phyloP scores from a whole-genome alignment of 2,888 invertebrate species.

The Thera britannica region DNA sequence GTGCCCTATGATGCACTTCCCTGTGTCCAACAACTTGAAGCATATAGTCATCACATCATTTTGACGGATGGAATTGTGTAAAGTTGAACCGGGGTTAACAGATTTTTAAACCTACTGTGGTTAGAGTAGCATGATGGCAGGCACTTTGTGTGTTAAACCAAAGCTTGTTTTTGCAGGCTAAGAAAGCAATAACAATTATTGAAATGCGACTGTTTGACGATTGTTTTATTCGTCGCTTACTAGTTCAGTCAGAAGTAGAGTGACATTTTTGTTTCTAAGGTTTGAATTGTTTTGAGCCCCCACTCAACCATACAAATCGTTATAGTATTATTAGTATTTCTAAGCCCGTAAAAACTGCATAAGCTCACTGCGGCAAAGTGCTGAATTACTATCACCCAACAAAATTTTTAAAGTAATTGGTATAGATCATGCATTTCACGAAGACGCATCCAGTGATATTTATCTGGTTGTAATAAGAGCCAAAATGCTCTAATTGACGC shows the following conservation, averaged over 20 bases:
- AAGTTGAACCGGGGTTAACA: not conserved
- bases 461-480: no score
- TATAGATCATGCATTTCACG: no score
- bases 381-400: not conserved
- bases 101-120: not conserved
- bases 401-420: no score
- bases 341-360: not conserved
- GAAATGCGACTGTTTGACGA: not conserved
- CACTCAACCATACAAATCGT: no score
- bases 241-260: no score
- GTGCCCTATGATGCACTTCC: no score
- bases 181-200: not conserved
- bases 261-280: no score
- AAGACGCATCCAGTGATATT: no score
- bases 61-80: not conserved
- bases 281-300: no score
- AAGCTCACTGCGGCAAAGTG: not conserved
- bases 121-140: slow-evolving; percentile 1
- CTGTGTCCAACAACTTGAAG: no score
- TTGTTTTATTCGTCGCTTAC: not conserved
- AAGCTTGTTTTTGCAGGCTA: not conserved
- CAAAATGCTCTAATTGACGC: no score
- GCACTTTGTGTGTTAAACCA: not conserved
- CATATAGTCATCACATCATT: no score
- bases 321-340: not conserved